A percentile compares a stretch with the other conserved stretches of the same genome.
These are phyloP conservation scores for Arenaria interpres DNA, from an alignment of 2,113 vertebrate species.

Conservation along the genomic window DNA sequence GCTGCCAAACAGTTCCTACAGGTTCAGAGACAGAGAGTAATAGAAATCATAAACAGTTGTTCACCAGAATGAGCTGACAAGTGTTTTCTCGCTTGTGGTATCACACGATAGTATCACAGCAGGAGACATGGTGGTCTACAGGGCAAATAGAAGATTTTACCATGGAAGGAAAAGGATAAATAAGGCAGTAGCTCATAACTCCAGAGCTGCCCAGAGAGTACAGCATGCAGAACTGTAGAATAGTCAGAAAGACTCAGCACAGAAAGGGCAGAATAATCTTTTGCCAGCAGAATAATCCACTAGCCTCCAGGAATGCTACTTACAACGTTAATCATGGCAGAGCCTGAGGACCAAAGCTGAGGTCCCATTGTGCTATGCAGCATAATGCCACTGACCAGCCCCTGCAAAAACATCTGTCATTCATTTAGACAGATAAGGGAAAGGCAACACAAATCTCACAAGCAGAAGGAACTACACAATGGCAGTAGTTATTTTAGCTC, in stretches of 20 bases:
- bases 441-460: not conserved
- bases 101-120: not conserved
- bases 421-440: slow-evolving; percentile 18
- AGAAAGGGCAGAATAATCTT: not conserved
- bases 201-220: not conserved
- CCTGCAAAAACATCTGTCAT: not conserved
- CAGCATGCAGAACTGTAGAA: not conserved
- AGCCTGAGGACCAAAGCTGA: not conserved
- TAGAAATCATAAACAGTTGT: not conserved
- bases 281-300: not conserved
- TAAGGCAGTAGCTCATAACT: not conserved
- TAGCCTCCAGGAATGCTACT: not conserved
- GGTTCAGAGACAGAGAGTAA: slow-evolving; percentile 19
- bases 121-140: not conserved
- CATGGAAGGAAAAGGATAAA: not conserved
- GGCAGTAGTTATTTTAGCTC: not conserved
- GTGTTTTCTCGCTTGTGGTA: slow-evolving; percentile 10
- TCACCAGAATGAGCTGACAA: not conserved
- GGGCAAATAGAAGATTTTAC: not conserved
- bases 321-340: not conserved
- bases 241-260: not conserved
- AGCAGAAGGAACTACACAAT: not conserved
- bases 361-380: not conserved
- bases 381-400: not conserved
- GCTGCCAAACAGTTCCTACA: slow-evolving; percentile 38